Percentiles rank a stretch among this genome's conserved stretches.
phyloP scores from a whole-genome alignment of 2,113 vertebrate genomes.

The Lagopus muta region DNA sequence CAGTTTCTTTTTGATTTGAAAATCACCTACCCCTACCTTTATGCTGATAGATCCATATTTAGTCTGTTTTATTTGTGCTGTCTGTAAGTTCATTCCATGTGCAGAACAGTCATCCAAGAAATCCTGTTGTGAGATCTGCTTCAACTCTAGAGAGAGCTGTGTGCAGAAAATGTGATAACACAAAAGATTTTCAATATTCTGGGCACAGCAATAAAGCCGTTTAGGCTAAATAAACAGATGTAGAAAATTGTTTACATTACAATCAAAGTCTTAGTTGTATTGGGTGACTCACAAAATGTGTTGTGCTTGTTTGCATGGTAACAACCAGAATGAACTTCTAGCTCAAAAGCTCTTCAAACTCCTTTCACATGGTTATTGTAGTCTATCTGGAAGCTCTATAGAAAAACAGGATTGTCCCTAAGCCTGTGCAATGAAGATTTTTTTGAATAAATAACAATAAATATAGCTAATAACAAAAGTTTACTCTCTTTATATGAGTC shows the following conservation, averaged over 20 bases:
- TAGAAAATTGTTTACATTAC: slow-evolving; percentile 3
- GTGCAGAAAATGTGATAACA: neutral
- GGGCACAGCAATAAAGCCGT: neutral
- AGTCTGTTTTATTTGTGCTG: neutral
- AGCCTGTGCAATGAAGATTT: neutral
- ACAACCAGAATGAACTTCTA: neutral
- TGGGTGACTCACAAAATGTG: neutral
- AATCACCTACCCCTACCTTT: neutral
- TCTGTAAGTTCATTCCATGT: neutral
- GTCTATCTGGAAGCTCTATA: neutral
- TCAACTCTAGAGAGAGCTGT: neutral
- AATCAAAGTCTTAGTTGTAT: slow-evolving; percentile 22
- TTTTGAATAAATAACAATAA: neutral
- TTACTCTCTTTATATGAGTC: neutral
- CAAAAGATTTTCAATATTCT: neutral
- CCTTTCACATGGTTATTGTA: neutral
- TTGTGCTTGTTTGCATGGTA: neutral
- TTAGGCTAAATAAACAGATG: slow-evolving; percentile 21
- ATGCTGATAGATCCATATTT: neutral
- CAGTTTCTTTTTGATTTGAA: neutral
- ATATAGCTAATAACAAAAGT: neutral
- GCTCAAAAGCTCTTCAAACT: neutral
- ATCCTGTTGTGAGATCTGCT: neutral
- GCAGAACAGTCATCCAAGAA: neutral
- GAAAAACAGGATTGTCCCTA: neutral